Conservation (phyloP, 2,888 invertebrate species). For the Esperia sulphurella region DNA sequence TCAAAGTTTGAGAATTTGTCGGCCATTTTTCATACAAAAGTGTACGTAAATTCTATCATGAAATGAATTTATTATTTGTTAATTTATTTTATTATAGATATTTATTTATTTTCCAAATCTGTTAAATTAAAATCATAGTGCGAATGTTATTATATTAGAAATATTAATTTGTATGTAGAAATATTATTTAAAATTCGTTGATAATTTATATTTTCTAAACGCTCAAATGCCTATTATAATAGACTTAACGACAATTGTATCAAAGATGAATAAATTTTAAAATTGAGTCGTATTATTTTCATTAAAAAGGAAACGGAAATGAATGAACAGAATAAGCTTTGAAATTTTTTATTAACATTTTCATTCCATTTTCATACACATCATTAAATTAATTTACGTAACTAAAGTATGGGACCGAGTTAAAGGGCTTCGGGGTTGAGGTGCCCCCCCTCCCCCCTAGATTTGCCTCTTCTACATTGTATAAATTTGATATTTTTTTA, state of each 20-base stretch:
- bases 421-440: no score
- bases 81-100: slow-evolving; percentile 47
- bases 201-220: slow-evolving; percentile 14
- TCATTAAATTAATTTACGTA: no score
- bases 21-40: slow-evolving; percentile 52
- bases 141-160: slow-evolving; percentile 1
- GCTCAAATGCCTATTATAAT: slow-evolving; percentile 21
- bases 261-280: slow-evolving; percentile 24
- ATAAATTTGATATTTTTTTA: no score
- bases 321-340: no score
- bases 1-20: slow-evolving; percentile 32
- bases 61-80: slow-evolving; percentile 67
- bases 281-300: no score
- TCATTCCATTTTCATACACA: no score
- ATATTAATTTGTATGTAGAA: neutral
- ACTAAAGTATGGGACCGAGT: no score
- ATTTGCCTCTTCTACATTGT: no score
- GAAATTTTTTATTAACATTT: no score
- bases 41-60: slow-evolving; percentile 11
- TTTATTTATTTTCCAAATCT: slow-evolving; percentile 33
- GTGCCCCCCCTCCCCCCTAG: no score
- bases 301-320: no score
- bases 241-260: slow-evolving; percentile 41
- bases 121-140: neutral
- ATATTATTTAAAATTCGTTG: slow-evolving; percentile 9